Conservation (phyloP, 2,888 invertebrate genomes). For the Caenorhabditis sp. region DNA sequence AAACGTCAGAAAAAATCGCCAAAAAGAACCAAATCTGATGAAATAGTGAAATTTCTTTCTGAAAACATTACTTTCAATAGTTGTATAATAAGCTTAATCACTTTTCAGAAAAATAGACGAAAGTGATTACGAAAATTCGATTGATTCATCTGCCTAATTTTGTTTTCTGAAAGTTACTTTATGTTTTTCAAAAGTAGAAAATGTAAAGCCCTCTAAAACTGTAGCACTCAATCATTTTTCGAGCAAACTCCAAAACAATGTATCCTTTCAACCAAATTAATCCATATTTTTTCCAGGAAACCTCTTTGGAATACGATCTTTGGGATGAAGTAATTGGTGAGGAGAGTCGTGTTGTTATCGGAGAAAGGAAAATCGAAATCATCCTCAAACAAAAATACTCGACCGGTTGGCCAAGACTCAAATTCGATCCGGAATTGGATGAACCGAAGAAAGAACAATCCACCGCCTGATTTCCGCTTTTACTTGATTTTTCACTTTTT, state of each 20-base stretch:
- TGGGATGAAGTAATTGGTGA: slow-evolving; percentile 63
- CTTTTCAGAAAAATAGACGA: no score
- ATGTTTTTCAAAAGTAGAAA: no score
- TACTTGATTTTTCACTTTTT: neutral
- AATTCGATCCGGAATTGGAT: slow-evolving; percentile 52
- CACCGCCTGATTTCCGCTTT: neutral
- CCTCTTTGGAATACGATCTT: slow-evolving; percentile 59
- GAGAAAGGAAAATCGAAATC: slow-evolving; percentile 67
- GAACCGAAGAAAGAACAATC: slow-evolving; percentile 3
- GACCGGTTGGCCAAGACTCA: slow-evolving; percentile 63
- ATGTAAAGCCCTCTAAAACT: no score
- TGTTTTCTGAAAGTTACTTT: no score
- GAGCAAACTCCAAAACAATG: no score
- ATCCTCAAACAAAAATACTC: slow-evolving; percentile 62
- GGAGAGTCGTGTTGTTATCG: slow-evolving; percentile 56
- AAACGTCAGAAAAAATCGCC: no score
- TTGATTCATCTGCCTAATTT: no score
- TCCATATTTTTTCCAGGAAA: slow-evolving; percentile 41
- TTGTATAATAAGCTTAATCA: no score
- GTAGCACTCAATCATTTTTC: no score
- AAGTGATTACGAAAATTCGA: no score
- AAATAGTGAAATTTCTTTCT: no score
- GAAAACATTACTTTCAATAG: neutral
- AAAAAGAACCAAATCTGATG: no score
- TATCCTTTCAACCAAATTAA: neutral